These are phyloP conservation scores for Gambusia yucatana DNA, from an alignment of 2,797 vertebrate genomes.

Conservation along the genomic window DNA sequence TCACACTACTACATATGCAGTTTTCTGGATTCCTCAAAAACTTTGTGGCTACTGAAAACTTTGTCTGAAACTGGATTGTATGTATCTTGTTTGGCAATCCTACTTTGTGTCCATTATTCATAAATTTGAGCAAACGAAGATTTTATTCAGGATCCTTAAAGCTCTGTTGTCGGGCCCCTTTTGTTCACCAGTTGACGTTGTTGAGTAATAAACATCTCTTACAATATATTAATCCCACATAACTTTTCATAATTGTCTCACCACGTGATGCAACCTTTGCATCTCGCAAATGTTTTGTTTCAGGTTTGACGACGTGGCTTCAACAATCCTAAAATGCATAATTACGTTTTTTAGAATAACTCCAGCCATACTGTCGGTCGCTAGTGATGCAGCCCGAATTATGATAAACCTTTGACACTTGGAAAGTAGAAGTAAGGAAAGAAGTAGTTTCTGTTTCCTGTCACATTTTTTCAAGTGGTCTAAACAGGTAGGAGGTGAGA, in stretches of 20 bases:
- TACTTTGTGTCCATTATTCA: too few relatives aligned
- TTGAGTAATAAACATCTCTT: not conserved
- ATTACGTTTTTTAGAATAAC: not conserved
- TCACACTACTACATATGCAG: not conserved
- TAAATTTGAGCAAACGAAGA: too few relatives aligned
- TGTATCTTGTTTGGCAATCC: not conserved
- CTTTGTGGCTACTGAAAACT: not conserved
- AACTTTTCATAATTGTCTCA: not conserved
- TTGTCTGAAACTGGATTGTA: not conserved
- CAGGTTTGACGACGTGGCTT: not conserved
- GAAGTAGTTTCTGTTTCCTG: slow-evolving; percentile 8
- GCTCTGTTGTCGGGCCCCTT: not conserved
- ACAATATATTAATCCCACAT: not conserved
- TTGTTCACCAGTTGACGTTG: not conserved
- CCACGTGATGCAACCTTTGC: not conserved
- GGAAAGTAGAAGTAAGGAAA: not conserved
- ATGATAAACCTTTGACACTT: not conserved
- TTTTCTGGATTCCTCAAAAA: not conserved
- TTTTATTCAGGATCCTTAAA: not conserved
- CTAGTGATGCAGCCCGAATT: not conserved
- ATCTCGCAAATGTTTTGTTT: not conserved
- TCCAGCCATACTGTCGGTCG: not conserved
- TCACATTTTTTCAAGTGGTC: slow-evolving; percentile 36
- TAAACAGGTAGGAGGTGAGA: slow-evolving; percentile 33
- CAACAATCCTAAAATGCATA: not conserved